A percentile compares a stretch with the other conserved stretches of the same genome.
phyloP scores from a whole-genome alignment of 2,113 vertebrate species.

The Vulpes ferrilata region DNA sequence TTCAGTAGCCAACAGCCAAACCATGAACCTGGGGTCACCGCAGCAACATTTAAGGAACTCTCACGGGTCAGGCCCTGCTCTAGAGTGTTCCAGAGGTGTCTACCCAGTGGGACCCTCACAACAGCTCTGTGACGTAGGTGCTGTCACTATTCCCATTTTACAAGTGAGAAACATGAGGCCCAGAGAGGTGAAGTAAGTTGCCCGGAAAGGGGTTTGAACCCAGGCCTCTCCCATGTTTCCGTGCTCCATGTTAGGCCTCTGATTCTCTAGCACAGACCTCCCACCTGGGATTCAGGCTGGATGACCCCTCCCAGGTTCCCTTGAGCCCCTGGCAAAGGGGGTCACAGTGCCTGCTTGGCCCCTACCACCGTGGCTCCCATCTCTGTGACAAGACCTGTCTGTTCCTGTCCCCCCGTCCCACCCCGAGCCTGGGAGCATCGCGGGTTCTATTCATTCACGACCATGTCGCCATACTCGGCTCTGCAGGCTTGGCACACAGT shows the following conservation, averaged over 20 bases:
- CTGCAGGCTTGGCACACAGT: not conserved
- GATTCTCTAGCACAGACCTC: not conserved
- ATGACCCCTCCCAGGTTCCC: not conserved
- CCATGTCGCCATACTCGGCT: not conserved
- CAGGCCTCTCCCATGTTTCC: not conserved
- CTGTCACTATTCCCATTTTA: not conserved
- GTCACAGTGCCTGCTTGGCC: not conserved
- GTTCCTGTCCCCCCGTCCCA: not conserved
- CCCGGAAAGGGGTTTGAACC: too few relatives aligned
- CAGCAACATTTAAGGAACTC: fast-evolving
- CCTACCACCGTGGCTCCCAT: not conserved
- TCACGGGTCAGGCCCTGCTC: fast-evolving
- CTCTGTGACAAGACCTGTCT: not conserved
- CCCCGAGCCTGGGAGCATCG: not conserved
- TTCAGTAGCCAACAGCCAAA: not conserved
- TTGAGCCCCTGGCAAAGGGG: too few relatives aligned
- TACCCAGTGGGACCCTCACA: fast-evolving
- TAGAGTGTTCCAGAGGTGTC: not conserved
- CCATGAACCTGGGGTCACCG: fast-evolving
- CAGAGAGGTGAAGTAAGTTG: not conserved
- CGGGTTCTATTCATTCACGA: not conserved
- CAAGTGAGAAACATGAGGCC: not conserved
- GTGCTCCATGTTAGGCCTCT: fast-evolving
- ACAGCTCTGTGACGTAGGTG: not conserved
- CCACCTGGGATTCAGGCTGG: not conserved